Conservation (phyloP, 1,140 invertebrate genomes). For the Drosophila yakuba region DNA sequence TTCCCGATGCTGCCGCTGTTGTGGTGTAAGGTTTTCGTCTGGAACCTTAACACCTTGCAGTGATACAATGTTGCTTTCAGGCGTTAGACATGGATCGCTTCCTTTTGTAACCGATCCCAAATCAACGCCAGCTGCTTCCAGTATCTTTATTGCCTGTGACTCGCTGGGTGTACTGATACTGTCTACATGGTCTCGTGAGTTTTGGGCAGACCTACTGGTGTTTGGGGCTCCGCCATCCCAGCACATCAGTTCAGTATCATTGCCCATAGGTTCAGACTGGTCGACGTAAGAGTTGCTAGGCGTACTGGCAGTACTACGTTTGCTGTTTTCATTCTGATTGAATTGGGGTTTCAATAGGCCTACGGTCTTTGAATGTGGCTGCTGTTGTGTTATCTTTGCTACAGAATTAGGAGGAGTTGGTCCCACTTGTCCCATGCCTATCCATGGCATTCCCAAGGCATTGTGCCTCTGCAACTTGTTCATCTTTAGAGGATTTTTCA, state of each 20-base stretch:
- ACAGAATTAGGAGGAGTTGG: conserved; percentile 23
- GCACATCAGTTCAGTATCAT: conserved; percentile 74
- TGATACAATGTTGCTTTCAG: conserved; percentile 85
- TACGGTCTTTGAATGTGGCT: conserved; percentile 30
- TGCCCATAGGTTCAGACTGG: conserved; percentile 69
- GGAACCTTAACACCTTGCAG: conserved; percentile 94
- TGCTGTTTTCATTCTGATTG: conserved; percentile 56
- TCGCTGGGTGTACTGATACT: conserved; percentile 26
- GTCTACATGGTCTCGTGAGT: conserved; percentile 38
- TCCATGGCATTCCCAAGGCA: conserved; percentile 54
- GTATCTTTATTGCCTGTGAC: conserved; percentile 56
- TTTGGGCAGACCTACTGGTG: conserved; percentile 9
- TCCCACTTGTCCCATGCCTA: conserved; percentile 27
- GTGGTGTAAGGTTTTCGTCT: conserved; percentile 98
- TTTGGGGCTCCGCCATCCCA: conserved; percentile 59
- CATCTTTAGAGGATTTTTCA: conserved; percentile 95
- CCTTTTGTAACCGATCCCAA: conserved; percentile 49
- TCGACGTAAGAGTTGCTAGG: conserved; percentile 79
- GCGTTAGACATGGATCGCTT: conserved; percentile 32
- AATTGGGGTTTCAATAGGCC: conserved; percentile 46
- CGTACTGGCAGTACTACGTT: conserved; percentile 83
- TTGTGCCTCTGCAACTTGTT: conserved; percentile 89
- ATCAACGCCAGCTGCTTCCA: conserved; percentile 67
- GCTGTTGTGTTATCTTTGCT: conserved; percentile 58
- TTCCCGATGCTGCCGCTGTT: conserved; percentile 96